Percentiles rank a stretch among this genome's conserved stretches.
Conservation (phyloP, 2,888 invertebrate genomes). For the Cantharis rufa region DNA sequence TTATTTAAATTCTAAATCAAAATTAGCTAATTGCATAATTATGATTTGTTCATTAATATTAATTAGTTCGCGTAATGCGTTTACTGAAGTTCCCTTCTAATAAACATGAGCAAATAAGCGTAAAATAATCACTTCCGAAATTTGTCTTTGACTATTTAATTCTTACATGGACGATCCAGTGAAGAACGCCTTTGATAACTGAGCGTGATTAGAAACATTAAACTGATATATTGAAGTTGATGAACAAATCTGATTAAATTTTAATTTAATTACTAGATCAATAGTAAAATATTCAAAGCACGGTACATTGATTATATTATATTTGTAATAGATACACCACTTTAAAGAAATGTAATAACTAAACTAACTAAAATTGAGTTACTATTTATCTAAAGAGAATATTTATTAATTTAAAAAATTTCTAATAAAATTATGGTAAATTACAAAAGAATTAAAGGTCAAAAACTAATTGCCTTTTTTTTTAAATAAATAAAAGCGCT, state of each 20-base stretch:
- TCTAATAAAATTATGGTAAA: too few species aligned
- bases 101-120: slow-evolving; percentile 12
- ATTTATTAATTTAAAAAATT: too few species aligned
- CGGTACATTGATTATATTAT: not conserved
- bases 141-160: slow-evolving; percentile 19
- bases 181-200: slow-evolving; percentile 19
- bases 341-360: too few species aligned
- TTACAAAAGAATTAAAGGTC: too few species aligned
- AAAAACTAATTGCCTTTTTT: too few species aligned
- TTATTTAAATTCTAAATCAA: not conserved
- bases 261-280: not conserved
- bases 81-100: slow-evolving; percentile 11
- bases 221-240: not conserved
- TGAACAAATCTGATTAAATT: not conserved
- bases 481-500: too few species aligned
- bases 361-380: too few species aligned
- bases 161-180: slow-evolving; percentile 13
- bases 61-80: slow-evolving; percentile 12
- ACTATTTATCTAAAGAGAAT: too few species aligned
- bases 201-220: slow-evolving; percentile 13
- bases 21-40: not conserved
- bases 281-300: not conserved
- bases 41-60: slow-evolving; percentile 8
- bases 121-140: slow-evolving; percentile 20
- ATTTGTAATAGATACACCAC: not conserved